A percentile compares a stretch with the other conserved stretches of the same genome.
These are phyloP conservation scores for Zosterops japonicus DNA, from an alignment of 2,113 vertebrate species.

Conservation along the genomic window DNA sequence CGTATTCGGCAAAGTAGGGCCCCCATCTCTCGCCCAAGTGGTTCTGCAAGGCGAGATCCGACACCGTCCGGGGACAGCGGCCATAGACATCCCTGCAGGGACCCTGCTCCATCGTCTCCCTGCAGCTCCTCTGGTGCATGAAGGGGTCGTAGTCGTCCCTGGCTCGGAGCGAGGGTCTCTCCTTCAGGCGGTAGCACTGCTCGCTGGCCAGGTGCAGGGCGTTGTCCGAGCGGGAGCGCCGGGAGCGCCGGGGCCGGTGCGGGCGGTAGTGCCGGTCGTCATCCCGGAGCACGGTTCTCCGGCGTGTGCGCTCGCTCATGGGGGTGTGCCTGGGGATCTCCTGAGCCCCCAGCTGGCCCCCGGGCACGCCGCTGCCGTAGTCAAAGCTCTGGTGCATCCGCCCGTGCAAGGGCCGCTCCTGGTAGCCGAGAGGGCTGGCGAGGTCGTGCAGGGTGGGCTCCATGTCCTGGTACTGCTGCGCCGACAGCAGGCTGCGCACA, in stretches of 20 bases:
- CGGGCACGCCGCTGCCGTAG: slow-evolving; percentile 84
- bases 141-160: slow-evolving; percentile 92
- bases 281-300: slow-evolving; percentile 75
- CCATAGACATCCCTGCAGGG: slow-evolving; percentile 83
- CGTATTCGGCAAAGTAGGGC: slow-evolving; percentile 88
- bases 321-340: slow-evolving; percentile 81
- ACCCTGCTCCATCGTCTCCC: slow-evolving; percentile 81
- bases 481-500: slow-evolving; percentile 85
- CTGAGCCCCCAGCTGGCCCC: slow-evolving; percentile 77
- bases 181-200: slow-evolving; percentile 79
- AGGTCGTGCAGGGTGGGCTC: slow-evolving; percentile 78
- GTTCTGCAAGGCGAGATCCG: slow-evolving; percentile 94
- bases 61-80: slow-evolving; percentile 93
- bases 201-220: slow-evolving; percentile 92
- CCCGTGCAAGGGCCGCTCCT: slow-evolving; percentile 73
- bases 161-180: slow-evolving; percentile 81
- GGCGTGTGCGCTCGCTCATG: slow-evolving; percentile 86
- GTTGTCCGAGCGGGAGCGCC: slow-evolving; percentile 93
- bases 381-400: slow-evolving; percentile 88
- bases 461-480: slow-evolving; percentile 89
- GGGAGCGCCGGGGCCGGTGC: slow-evolving; percentile 84
- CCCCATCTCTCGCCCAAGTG: slow-evolving; percentile 84
- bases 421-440: slow-evolving; percentile 80
- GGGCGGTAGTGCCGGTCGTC: slow-evolving; percentile 82
- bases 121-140: slow-evolving; percentile 80